Evolutionary conservation across 2,888 invertebrate species (phyloP).

Genomic region (Lithophane semibrunnea): DNA sequence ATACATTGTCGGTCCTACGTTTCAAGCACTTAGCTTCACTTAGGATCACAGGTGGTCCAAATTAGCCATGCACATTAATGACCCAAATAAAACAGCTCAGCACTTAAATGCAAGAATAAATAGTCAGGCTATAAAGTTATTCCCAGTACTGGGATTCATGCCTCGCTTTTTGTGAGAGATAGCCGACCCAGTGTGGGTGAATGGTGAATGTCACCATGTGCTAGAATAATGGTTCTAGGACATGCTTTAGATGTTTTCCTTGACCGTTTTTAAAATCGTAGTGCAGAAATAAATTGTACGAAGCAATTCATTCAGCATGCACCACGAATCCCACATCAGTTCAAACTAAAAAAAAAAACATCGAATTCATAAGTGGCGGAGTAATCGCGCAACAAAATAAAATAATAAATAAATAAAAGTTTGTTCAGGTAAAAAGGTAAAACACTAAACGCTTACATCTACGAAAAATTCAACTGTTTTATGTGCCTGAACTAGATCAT

Average conservation of each 20-base stretch:
- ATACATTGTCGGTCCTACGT: not conserved
- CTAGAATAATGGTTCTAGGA: not conserved
- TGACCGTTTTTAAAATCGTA: not conserved
- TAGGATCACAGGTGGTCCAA: conserved; percentile 2
- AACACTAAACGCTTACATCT: too few species aligned
- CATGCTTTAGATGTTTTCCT: not conserved
- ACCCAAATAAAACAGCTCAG: not conserved
- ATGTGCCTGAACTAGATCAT: too few species aligned
- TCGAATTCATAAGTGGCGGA: too few species aligned
- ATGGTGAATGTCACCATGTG: not conserved
- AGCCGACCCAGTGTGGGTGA: not conserved
- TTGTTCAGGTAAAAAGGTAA: too few species aligned
- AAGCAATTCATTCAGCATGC: not conserved
- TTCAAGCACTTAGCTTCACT: conserved; percentile 28
- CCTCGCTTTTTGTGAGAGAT: not conserved
- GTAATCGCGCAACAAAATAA: too few species aligned
- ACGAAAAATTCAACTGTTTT: too few species aligned
- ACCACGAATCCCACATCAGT: too few species aligned
- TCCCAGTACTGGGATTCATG: not conserved
- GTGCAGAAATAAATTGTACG: not conserved
- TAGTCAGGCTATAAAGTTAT: not conserved
- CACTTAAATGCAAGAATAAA: not conserved
- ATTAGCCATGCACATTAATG: conserved; percentile 21
- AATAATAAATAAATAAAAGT: too few species aligned
- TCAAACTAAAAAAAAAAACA: too few species aligned